Evolutionary conservation across 2,888 invertebrate species (phyloP).

Genomic region (Anagyrus pseudococci): DNA sequence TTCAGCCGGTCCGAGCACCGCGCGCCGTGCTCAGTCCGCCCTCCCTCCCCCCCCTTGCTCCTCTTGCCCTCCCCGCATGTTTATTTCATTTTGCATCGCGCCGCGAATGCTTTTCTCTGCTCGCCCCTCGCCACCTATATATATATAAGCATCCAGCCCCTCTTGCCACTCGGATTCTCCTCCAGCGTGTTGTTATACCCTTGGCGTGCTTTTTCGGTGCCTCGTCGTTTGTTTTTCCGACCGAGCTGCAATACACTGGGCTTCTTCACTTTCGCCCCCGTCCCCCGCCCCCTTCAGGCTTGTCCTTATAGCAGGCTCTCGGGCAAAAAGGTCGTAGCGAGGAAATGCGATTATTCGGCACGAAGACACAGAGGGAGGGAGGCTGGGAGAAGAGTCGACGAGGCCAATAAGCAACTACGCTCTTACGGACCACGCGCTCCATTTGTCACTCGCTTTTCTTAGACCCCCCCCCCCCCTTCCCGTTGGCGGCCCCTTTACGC

Average conservation of each 20-base stretch:
- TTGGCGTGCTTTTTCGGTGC: too few relatives aligned
- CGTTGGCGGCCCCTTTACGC: too few relatives aligned
- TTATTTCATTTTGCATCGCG: slow-evolving; percentile 50
- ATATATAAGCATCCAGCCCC: too few relatives aligned
- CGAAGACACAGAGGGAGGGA: too few relatives aligned
- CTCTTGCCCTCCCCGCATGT: too few relatives aligned
- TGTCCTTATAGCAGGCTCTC: not conserved
- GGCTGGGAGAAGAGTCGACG: too few relatives aligned
- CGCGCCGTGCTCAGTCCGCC: too few relatives aligned
- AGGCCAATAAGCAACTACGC: slow-evolving; percentile 31
- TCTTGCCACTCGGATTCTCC: too few relatives aligned
- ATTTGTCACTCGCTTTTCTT: slow-evolving; percentile 37
- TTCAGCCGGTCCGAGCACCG: slow-evolving; percentile 50
- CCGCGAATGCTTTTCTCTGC: slow-evolving; percentile 19
- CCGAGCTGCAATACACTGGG: too few relatives aligned
- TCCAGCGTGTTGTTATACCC: too few relatives aligned
- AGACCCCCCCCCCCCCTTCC: not conserved
- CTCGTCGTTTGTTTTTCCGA: too few relatives aligned
- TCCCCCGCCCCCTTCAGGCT: not conserved
- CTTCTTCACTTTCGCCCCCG: not conserved
- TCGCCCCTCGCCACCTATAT: not conserved
- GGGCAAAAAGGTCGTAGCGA: not conserved
- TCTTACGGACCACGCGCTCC: slow-evolving; percentile 19
- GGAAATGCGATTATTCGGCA: slow-evolving; percentile 39
- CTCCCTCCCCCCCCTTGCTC: too few relatives aligned